Conservation (phyloP, 30 jellyfish, hydroid and myxozoan genomes). For the Hydra vulgaris region DNA sequence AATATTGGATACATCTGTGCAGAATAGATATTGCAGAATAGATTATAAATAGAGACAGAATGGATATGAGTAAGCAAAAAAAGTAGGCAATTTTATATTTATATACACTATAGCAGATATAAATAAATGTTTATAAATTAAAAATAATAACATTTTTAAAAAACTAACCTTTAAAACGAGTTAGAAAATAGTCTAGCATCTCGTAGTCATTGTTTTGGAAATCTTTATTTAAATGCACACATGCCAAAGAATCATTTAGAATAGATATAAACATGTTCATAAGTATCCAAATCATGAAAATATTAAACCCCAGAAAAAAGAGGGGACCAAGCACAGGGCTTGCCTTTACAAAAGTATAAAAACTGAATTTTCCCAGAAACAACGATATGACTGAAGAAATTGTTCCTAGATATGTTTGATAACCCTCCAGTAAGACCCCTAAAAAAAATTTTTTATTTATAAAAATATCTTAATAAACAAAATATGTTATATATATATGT, state of each 20-base stretch:
- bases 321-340: slow-evolving; percentile 89
- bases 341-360: slow-evolving; percentile 61
- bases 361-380: slow-evolving; percentile 88
- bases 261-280: slow-evolving; percentile 89
- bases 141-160: too few species aligned
- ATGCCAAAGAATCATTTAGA: slow-evolving; percentile 70
- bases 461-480: neutral
- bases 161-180: slow-evolving; percentile 40
- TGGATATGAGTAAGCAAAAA: too few species aligned
- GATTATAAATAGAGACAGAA: too few species aligned
- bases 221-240: slow-evolving; percentile 38
- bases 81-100: too few species aligned
- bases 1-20: too few species aligned
- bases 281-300: slow-evolving; percentile 86
- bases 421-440: slow-evolving; percentile 65
- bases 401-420: slow-evolving; percentile 52
- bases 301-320: slow-evolving; percentile 62
- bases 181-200: slow-evolving; percentile 73
- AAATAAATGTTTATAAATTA: too few species aligned
- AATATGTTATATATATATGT: too few species aligned
- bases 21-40: too few species aligned
- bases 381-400: slow-evolving; percentile 79
- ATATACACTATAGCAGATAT: too few species aligned
- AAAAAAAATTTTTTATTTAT: too few species aligned
- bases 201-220: slow-evolving; percentile 82